Evolutionary conservation across 2,113 vertebrate species (phyloP), one percentile per base, ranked within the genome.

Genomic region (Beaufortia kweichowensis): DNA sequence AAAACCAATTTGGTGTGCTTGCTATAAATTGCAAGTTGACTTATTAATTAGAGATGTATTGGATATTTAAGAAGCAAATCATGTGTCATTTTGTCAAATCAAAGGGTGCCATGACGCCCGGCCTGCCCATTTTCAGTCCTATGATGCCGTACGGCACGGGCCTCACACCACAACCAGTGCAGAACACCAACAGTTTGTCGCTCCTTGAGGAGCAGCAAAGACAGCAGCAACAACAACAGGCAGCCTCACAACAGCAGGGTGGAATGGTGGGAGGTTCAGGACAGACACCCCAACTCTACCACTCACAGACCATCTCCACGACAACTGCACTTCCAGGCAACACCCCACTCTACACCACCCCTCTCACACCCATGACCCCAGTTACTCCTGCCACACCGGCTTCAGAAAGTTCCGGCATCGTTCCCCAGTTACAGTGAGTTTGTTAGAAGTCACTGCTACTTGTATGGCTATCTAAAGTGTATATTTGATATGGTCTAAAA

Each of bases 121-220:
- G 93, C 41, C 91, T 96, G 63, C 94, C 95, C 0, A 93, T 99
- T 41, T 99, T 99, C 78, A 99, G 97, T 89, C 97, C 97, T 0
- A 98, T 99, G 95, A 98, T 99, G 95, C 96, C 96, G 0, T 99
- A 98, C 10, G 97, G 96, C 83, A 96, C 96, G 1, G 97, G 97
- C 50, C 92, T 99, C 77, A 99, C 97, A 0, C 97, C 97, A 0
- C 97, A 99, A 83, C 96, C 97, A n/a, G 94, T 98, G 62, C 94
- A 95, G 84, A 96, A 90, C 88, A 94, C 94, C 84, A 98, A 93
- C 84, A 98, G 95, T 41, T 84, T 98, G 57, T 96, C 96, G 26
- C 89, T 98, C 48, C 65, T 98, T 61, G 96, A 99, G 85, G 96
- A 99, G 23, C 96, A 98, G 78, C 97, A 97, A 76, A 88, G 94